phyloP scores from a whole-genome alignment of 1,140 invertebrate species.

The Eurosta solidaginis region DNA sequence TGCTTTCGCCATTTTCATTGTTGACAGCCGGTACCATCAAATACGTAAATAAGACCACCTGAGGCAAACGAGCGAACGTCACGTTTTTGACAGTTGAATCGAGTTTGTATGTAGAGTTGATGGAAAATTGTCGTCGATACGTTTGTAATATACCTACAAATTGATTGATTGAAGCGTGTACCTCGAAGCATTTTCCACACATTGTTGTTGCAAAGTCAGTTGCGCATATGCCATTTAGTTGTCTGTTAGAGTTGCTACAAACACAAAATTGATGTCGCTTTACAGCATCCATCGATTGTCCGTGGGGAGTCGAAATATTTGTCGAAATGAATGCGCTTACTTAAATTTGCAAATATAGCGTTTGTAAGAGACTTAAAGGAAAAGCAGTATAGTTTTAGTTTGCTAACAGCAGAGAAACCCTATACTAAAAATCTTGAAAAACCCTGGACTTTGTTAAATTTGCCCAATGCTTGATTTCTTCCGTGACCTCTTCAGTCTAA shows the following conservation, averaged over 20 bases:
- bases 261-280: neutral
- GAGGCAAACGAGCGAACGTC: neutral
- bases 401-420: too few species aligned
- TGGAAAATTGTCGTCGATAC: neutral
- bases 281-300: neutral
- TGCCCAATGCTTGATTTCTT: too few species aligned
- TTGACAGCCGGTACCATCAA: constrained; percentile 10
- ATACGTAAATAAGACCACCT: neutral
- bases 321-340: too few species aligned
- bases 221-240: neutral
- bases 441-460: too few species aligned
- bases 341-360: too few species aligned
- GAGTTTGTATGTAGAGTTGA: neutral
- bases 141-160: neutral
- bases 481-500: too few species aligned
- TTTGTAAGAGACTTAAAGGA: too few species aligned
- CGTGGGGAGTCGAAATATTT: too few species aligned
- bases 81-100: constrained; percentile 10
- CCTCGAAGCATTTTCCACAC: neutral
- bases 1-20: neutral
- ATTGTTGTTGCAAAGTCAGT: neutral
- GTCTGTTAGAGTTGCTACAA: neutral
- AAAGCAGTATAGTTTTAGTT: too few species aligned
- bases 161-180: neutral
- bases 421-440: too few species aligned